Base-by-base conservation (phyloP, 1,140 invertebrate genomes). In the Scaptomyza graminum region DNA sequence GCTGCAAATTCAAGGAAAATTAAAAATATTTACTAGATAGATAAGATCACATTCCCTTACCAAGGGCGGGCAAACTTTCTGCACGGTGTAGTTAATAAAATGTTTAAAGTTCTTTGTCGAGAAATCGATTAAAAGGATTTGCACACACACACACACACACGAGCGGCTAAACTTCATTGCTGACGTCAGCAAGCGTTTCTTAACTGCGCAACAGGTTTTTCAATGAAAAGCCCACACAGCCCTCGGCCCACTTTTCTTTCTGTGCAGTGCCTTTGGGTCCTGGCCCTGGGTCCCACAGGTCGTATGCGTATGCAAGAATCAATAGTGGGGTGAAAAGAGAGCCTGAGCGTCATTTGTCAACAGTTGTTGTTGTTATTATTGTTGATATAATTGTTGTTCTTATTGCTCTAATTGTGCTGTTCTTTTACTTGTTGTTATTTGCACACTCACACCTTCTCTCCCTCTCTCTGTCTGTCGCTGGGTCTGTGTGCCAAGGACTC, bases 51-150 rank as follows among this genome's bases (percentile, higher is more conserved):
- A 2, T 37, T 12, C 11, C 34, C 18, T 22, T 1, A 12, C 8
- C 11, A 37, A 3, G 9, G 1, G 34, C 11, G 12, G 34, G 3
- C 15, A 7, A 55, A 41, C 22, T 44, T 39, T 57, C 18, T 2
- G 28, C 28, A 11, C 16, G 39, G 34, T 22, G 52, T 9, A 55
- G 39, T 5, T 5, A 1, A 6, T 11, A 34, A 34, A 18, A n/a
- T 41, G 12, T 41, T 41, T 41, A 41, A 41, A 41, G 12, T 41
- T 31, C 22, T 57, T 31, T 57, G 39, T 65, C 15, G 62, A 51
- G 76, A 83, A 88, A 87, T 87, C 83, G 76, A 88, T 87, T 87
- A 79, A 46, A 64, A 54, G 77, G 59, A 63, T 41, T 25, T 62
- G 55, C 7, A 28, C 46, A 46, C 8, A 43, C 59, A 41, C 41